Percentiles rank a stretch among this genome's conserved stretches.
Conservation (phyloP, 2,113 vertebrate genomes). For the Colius striatus region DNA sequence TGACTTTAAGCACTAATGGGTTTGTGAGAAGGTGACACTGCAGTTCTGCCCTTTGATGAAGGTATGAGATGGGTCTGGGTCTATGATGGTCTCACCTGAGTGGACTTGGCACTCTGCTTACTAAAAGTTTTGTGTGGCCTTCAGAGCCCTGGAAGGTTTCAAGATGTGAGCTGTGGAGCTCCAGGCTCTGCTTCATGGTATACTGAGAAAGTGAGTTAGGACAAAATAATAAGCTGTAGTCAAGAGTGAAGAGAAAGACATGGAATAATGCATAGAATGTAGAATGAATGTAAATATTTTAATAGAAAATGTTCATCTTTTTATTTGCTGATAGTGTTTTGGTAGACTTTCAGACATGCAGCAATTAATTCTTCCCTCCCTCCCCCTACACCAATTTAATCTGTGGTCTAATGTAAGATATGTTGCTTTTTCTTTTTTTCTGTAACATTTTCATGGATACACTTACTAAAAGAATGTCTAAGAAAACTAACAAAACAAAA, state of each 20-base stretch:
- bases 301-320: not conserved
- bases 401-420: not conserved
- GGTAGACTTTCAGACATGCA: not conserved
- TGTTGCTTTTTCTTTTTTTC: not conserved
- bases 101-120: not conserved
- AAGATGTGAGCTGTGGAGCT: not conserved
- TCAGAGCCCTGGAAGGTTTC: not conserved
- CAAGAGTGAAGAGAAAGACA: not conserved
- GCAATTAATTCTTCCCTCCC: not conserved
- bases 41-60: not conserved
- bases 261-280: not conserved
- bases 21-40: not conserved
- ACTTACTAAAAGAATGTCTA: not conserved
- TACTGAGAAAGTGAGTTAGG: not conserved
- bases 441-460: not conserved
- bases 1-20: not conserved
- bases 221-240: not conserved
- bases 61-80: accelerated
- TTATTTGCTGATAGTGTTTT: not conserved
- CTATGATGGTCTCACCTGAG: not conserved
- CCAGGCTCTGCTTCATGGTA: not conserved
- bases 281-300: not conserved
- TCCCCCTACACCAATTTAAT: accelerated
- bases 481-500: not conserved
- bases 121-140: not conserved